Percentiles rank a stretch among this genome's conserved stretches.
phyloP scores from a whole-genome alignment of 2,888 invertebrate species.

The Mesochorus sp. region DNA sequence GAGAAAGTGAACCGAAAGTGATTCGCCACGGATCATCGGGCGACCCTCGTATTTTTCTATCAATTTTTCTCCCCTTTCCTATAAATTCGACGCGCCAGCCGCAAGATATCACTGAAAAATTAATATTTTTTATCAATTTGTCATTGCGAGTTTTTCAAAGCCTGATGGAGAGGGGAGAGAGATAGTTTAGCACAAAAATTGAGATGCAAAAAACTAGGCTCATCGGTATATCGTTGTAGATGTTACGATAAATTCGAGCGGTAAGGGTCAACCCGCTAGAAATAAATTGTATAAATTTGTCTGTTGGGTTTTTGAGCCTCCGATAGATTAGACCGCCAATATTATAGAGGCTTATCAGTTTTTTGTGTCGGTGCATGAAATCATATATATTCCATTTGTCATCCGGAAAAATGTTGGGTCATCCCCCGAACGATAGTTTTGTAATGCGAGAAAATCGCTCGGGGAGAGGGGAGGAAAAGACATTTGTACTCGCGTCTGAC shows the following conservation, averaged over 20 bases:
- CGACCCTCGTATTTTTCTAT: constrained; percentile 52
- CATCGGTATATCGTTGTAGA: neutral
- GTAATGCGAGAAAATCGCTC: neutral
- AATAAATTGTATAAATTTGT: neutral
- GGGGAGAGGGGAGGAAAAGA: neutral
- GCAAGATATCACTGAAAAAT: constrained; percentile 8
- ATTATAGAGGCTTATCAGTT: too few relatives aligned
- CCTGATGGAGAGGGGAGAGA: too few relatives aligned
- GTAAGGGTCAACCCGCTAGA: neutral
- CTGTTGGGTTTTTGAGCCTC: too few relatives aligned
- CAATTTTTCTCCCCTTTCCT: constrained; percentile 14
- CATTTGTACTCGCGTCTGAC: constrained; percentile 23
- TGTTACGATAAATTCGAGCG: neutral
- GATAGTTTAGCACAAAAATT: too few relatives aligned
- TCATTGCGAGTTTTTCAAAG: constrained; percentile 3
- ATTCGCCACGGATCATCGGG: constrained; percentile 72
- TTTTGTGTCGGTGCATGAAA: too few relatives aligned
- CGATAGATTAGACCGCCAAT: too few relatives aligned
- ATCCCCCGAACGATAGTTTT: constrained; percentile 5
- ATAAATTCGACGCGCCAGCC: constrained; percentile 28
- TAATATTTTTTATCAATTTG: constrained; percentile 28
- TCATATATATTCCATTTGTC: constrained; percentile 21
- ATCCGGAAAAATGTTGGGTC: neutral
- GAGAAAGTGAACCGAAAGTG: constrained; percentile 64
- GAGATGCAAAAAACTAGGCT: too few relatives aligned